Evolutionary conservation across 2,888 invertebrate species (phyloP).

Genomic region (Plebejus anna): DNA sequence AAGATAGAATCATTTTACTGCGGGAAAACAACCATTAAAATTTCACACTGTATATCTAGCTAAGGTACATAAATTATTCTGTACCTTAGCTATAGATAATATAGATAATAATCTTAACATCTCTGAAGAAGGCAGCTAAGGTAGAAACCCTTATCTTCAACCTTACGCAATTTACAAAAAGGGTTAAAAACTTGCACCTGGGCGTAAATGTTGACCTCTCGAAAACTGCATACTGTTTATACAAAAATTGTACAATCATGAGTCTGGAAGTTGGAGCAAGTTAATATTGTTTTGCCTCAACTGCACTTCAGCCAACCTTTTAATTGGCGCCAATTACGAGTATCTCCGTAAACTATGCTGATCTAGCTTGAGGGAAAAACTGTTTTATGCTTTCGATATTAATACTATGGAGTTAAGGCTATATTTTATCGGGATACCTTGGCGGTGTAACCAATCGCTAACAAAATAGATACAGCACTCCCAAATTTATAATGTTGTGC

Average conservation of each 20-base stretch:
- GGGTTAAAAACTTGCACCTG: background rate
- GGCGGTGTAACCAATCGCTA: no score
- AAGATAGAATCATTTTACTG: no score
- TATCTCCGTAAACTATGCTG: conserved; percentile 20
- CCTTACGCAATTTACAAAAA: background rate
- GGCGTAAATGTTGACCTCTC: background rate
- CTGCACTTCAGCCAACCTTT: background rate
- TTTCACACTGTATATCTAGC: no score
- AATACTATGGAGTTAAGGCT: no score
- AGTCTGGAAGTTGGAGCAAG: background rate
- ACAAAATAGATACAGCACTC: no score
- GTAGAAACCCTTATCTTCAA: background rate
- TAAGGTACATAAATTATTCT: no score
- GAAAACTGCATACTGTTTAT: background rate
- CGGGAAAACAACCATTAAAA: no score
- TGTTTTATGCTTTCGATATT: background rate
- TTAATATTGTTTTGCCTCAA: conserved; percentile 12
- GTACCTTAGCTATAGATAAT: no score
- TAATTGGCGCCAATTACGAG: conserved; percentile 14
- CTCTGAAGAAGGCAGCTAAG: no score
- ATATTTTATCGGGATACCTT: no score
- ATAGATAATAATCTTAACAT: no score
- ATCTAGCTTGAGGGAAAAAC: background rate
- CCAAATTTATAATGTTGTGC: no score
- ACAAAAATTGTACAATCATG: background rate